Evolutionary conservation across 2,113 vertebrate species (phyloP).

Genomic region (Alaudala cheleensis): DNA sequence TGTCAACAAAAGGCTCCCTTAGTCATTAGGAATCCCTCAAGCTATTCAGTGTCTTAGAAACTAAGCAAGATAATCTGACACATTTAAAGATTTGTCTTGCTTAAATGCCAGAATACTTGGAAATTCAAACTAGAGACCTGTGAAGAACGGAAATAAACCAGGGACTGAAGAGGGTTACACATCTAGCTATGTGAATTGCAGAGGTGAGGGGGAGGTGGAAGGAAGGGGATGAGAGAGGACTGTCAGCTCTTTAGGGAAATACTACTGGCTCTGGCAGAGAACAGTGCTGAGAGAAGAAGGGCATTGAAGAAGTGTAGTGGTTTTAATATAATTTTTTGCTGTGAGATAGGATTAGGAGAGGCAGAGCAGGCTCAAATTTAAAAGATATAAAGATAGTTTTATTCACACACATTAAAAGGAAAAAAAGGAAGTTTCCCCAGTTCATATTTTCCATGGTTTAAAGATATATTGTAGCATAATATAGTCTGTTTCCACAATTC

Average conservation of each 20-base stretch:
- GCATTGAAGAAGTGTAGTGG: not conserved
- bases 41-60: not conserved
- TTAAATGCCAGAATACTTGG: not conserved
- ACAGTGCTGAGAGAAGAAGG: not conserved
- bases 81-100: not conserved
- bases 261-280: not conserved
- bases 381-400: no score
- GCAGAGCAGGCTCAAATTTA: no score
- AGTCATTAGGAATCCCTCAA: not conserved
- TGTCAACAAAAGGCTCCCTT: not conserved
- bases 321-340: no score
- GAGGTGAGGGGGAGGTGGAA: not conserved
- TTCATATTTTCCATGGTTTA: no score
- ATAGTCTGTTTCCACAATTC: no score
- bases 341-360: no score
- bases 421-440: no score
- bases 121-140: not conserved
- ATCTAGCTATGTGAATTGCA: not conserved
- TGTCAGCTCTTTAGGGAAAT: not conserved
- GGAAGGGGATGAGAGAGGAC: not conserved
- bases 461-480: no score
- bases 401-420: no score
- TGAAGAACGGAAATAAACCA: not conserved
- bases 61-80: not conserved
- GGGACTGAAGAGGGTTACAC: not conserved